Base-by-base conservation (phyloP, 2,797 vertebrate genomes). In the Pseudochaenichthys georgianus region DNA sequence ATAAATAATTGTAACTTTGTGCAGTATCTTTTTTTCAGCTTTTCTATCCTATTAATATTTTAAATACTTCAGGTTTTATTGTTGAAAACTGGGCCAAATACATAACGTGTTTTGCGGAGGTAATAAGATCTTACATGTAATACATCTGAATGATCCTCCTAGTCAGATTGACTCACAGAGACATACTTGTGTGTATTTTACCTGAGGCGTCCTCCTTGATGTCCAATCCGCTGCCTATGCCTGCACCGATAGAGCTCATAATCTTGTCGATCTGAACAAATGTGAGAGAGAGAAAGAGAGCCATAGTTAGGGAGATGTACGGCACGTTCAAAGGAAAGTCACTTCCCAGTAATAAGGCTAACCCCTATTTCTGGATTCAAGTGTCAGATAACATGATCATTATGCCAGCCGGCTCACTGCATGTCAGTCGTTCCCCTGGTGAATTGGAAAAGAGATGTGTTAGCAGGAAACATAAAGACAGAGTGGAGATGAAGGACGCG, bases 161-260 rank as follows among this genome's bases (percentile, higher is more conserved):
- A 48, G 3, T 42, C 5, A 41, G 13, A 71, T 15, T 28, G 17
- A 52, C 63, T 61, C 51, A 62, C 61, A 57, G 38, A 68, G 2
- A 47, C 15, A 72, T 15, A 57, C 16, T 9, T 12, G 9, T 53
- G 70, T 75, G 54, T 70, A 8, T 45, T 92, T 96, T 94, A 98
- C 97, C 96, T 96, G 94, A 82, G 58, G 41, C 13, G 3, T 95
- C 89, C 69, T 95, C 92, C 46, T 94, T 95, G 77, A 96, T 96
- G 84, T 96, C 93, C 88, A 97, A 85, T 76, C 95, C 96, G 47
- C 95, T 97, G 77, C 95, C 93, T 84, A 99, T 99, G 84, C 98
- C 97, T 54, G 95, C 97, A 77, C 97, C 98, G 80, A 99, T 97
- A 51, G 97, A 98, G 92, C 94, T 99, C 97, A 99, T 99, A 83